Conservation (phyloP, 2,113 vertebrate genomes). For the Pterophyllum scalare region DNA sequence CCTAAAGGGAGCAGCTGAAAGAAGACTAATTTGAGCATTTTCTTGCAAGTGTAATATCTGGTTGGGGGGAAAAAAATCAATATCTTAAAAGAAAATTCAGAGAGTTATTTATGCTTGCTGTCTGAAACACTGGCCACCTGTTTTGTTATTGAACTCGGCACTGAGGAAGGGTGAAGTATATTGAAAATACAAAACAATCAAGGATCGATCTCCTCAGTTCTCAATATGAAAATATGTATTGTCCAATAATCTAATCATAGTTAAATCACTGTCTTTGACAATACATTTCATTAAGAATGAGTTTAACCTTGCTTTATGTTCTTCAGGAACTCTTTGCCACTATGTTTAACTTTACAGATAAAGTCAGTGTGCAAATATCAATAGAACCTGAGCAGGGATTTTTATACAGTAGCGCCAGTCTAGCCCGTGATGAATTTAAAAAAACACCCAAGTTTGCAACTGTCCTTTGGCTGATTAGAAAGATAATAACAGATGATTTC, state of each 20-base stretch:
- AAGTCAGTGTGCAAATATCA: not conserved
- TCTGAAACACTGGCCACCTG: not conserved
- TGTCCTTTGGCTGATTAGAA: constrained; percentile 12
- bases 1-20: not conserved
- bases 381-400: not conserved
- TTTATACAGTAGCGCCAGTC: not conserved
- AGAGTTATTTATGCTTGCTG: not conserved
- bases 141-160: not conserved
- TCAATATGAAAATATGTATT: not conserved
- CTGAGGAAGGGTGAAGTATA: not conserved
- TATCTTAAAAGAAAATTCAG: not conserved
- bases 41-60: not conserved
- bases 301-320: not conserved
- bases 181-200: not conserved
- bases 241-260: not conserved
- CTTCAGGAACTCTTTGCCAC: not conserved
- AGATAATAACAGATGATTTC: constrained; percentile 13
- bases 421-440: constrained; percentile 22
- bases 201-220: not conserved
- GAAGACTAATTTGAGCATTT: not conserved
- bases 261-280: not conserved
- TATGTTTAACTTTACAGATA: not conserved
- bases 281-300: not conserved
- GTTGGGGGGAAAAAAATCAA: too few relatives aligned
- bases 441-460: not conserved